Percentiles rank a stretch among this genome's conserved stretches.
Evolutionary conservation across 2,113 vertebrate species (phyloP).

Genomic region (Jacana jacana): DNA sequence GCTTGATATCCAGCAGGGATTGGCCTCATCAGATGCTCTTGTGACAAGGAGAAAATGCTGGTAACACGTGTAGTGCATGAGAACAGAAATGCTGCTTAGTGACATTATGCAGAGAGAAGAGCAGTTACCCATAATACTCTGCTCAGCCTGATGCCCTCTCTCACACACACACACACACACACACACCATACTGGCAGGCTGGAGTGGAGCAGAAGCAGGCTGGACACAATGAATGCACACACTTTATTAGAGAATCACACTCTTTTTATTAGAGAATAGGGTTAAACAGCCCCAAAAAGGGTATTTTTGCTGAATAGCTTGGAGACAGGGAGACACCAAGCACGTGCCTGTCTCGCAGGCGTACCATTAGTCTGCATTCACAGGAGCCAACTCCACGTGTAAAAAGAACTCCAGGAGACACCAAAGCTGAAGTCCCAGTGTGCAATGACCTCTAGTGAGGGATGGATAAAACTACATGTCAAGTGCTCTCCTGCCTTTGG

Average conservation of each 20-base stretch:
- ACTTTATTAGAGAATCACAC: too few species aligned
- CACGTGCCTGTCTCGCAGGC: not conserved
- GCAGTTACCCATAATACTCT: fast-evolving
- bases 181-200: too few species aligned
- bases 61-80: not conserved
- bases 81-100: not conserved
- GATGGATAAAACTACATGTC: not conserved
- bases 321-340: not conserved
- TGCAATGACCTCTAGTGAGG: constrained; percentile 51
- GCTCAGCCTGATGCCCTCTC: not conserved
- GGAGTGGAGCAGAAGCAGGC: not conserved
- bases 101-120: not conserved
- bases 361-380: fast-evolving
- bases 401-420: not conserved
- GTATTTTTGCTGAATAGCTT: fast-evolving
- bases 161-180: too few species aligned
- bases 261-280: not conserved
- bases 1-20: not conserved
- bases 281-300: not conserved
- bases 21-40: not conserved
- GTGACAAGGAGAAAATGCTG: not conserved
- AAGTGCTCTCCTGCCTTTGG: not conserved
- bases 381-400: not conserved
- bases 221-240: not conserved
- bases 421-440: not conserved